Evolutionary conservation across 2,797 vertebrate genomes (phyloP).

Genomic region (Tragelaphus oryx): DNA sequence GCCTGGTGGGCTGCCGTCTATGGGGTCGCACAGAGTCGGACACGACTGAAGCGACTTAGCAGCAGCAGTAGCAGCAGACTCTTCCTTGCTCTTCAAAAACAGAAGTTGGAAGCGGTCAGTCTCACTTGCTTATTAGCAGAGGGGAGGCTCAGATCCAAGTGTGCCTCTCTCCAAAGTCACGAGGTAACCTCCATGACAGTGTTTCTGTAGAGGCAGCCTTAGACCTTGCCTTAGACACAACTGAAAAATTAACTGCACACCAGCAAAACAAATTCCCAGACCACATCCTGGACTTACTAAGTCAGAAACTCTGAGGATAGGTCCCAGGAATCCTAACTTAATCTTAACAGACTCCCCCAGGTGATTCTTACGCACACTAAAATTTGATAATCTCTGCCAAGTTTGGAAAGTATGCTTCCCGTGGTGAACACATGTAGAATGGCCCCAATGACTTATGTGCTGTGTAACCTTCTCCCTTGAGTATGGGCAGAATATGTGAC

Average conservation of each 20-base stretch:
- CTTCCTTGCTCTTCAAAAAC: background rate
- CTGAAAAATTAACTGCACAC: background rate
- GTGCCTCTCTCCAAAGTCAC: background rate
- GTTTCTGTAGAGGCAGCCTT: background rate
- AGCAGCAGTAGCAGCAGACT: background rate
- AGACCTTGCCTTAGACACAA: background rate
- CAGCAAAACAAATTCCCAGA: slow-evolving; percentile 5
- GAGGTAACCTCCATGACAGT: background rate
- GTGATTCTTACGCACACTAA: background rate
- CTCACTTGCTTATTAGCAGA: background rate
- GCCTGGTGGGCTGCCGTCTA: too few species aligned
- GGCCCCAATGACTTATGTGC: background rate
- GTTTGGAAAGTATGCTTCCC: background rate
- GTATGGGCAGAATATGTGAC: background rate
- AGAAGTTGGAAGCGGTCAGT: background rate
- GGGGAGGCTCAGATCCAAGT: background rate
- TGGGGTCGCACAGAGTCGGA: too few species aligned
- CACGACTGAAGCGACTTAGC: too few species aligned
- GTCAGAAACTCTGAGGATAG: background rate
- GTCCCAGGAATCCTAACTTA: background rate
- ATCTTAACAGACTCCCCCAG: background rate
- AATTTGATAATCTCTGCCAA: background rate
- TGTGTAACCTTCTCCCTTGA: background rate
- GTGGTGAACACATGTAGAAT: background rate
- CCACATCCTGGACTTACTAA: background rate